These are phyloP conservation scores for Prionailurus viverrinus DNA, from an alignment of 2,113 vertebrate species.

Conservation along the genomic window DNA sequence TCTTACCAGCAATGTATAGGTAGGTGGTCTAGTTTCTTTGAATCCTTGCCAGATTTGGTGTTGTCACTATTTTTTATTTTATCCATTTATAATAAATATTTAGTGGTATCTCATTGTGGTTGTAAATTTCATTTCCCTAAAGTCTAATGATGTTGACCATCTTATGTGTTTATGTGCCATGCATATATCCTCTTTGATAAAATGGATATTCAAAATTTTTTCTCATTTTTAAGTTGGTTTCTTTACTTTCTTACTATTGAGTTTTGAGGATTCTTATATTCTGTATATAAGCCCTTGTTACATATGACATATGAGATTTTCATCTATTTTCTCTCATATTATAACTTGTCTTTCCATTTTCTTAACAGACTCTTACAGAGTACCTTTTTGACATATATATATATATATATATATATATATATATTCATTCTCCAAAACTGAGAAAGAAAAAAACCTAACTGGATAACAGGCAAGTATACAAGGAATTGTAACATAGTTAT, in stretches of 20 bases:
- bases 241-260: not conserved
- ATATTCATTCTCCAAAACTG: not conserved
- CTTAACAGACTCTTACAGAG: not conserved
- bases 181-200: not conserved
- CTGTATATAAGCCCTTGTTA: not conserved
- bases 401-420: not conserved
- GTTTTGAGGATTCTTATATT: not conserved
- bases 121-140: not conserved
- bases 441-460: not conserved
- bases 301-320: not conserved
- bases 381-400: not conserved
- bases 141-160: not conserved
- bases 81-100: not conserved
- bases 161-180: not conserved
- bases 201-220: not conserved
- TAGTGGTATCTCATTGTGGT: not conserved
- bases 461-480: not conserved
- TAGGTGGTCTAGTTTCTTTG: not conserved
- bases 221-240: not conserved
- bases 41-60: not conserved
- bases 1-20: not conserved
- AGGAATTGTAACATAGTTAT: not conserved
- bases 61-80: not conserved
- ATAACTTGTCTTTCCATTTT: not conserved
- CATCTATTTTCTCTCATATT: not conserved